A percentile compares a stretch with the other conserved stretches of the same genome.
Conservation (phyloP, 1,140 invertebrate species). For the Neodiprion fabricii region DNA sequence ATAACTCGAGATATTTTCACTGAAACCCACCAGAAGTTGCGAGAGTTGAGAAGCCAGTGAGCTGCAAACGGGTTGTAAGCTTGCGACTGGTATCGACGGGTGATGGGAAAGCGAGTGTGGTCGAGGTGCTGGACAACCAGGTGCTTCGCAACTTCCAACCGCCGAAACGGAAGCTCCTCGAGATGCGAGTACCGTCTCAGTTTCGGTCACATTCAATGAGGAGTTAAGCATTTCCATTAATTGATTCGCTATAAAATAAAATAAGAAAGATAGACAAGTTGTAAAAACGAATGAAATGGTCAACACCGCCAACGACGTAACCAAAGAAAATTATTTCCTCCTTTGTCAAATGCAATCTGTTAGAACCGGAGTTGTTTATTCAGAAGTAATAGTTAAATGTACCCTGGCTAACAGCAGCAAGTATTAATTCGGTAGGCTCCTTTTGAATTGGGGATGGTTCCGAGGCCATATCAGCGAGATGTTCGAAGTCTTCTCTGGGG, state of each 20-base stretch:
- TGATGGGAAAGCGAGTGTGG: conserved; percentile 45
- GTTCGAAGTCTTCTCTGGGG: conserved; percentile 73
- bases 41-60: conserved; percentile 61
- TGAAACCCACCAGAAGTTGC: conserved; percentile 59
- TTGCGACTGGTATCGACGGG: conserved; percentile 52
- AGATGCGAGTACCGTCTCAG: conserved; percentile 58
- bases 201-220: conserved; percentile 61
- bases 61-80: conserved; percentile 58
- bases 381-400: conserved; percentile 32
- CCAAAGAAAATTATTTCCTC: conserved; percentile 5
- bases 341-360: too few species aligned
- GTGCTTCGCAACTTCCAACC: conserved; percentile 42
- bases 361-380: background rate
- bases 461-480: conserved; percentile 70
- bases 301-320: too few species aligned
- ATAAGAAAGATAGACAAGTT: conserved; percentile 6
- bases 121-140: conserved; percentile 45
- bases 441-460: conserved; percentile 62
- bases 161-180: conserved; percentile 31
- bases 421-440: conserved; percentile 73
- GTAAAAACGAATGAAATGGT: background rate
- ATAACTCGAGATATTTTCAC: background rate
- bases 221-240: conserved; percentile 63
- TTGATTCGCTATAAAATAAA: conserved; percentile 57
- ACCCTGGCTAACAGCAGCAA: conserved; percentile 77